Conservation (phyloP, 2,113 vertebrate genomes). For the Piprites chloris region DNA sequence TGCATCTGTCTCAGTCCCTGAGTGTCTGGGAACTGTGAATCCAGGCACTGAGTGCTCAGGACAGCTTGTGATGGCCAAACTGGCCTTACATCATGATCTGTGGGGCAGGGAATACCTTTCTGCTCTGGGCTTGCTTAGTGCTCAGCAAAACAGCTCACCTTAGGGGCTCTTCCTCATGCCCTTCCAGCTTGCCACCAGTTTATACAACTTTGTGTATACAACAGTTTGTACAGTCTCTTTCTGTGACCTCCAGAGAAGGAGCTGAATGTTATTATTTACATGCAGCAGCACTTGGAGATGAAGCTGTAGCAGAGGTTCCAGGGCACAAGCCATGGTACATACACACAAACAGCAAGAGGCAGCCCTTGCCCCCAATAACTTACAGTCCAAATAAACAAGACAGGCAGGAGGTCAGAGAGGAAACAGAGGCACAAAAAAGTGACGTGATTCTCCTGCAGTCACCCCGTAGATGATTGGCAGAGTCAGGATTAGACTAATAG, state of each 20-base stretch:
- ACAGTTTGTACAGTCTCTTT: background rate
- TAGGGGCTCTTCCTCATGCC: background rate
- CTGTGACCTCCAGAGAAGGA: background rate
- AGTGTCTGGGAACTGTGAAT: fast-evolving
- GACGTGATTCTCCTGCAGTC: slow-evolving; percentile 58
- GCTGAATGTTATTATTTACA: slow-evolving; percentile 2
- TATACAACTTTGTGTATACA: background rate
- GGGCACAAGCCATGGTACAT: background rate
- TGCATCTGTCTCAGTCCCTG: background rate
- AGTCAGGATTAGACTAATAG: slow-evolving; percentile 57
- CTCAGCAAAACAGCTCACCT: background rate
- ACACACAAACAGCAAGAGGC: slow-evolving; percentile 25
- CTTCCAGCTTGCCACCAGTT: background rate
- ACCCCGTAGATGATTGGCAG: slow-evolving; percentile 57
- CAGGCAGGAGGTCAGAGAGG: slow-evolving; percentile 62
- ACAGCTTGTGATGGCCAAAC: background rate
- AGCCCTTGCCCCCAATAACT: slow-evolving; percentile 65
- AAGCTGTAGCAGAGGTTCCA: background rate
- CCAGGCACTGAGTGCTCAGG: background rate
- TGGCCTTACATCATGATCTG: fast-evolving
- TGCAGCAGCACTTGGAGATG: background rate
- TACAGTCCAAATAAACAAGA: slow-evolving; percentile 58
- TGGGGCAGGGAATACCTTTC: background rate
- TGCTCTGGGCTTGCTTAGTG: background rate
- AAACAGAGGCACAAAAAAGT: slow-evolving; percentile 55